Evolutionary conservation across 92 coral and sea anemone species (phyloP), one percentile per base, ranked within the genome.

Genomic region (Umimayanthus kanabou): DNA sequence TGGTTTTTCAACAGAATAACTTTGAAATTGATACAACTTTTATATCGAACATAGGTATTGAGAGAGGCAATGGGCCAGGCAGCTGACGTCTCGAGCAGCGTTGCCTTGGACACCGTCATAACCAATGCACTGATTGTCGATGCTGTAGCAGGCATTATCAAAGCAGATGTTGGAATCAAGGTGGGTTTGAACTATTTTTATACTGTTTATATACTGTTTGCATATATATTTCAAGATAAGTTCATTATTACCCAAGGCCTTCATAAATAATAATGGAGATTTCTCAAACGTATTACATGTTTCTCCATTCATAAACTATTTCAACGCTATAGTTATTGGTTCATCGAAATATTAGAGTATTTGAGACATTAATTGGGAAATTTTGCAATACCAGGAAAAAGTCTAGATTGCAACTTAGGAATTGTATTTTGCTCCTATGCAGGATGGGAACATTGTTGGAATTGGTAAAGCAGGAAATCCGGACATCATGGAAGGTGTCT

Each of bases 31-130:
- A 2, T 23, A 3, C 69, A 20, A 61, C 26, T 22, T 33, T 33
- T 33, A 33, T 61, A 53, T 61, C 22, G 26, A 61, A 61, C 22
- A 22, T 76, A 92, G 95, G 95, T 92, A 64, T 81, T 92, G 72
- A 66, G 95, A 50, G 95, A 92, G 79, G 93, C 93, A 26, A 92
- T 92, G 95, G 95, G 95, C 8, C 95, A 92, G 80, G 95, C 95
- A 33, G 91, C 95, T 43, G 71, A 87, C 84, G 93, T 90, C 9
- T 74, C 89, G 61, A 88, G 80, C 74, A 13, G 85, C 45, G 89
- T 85, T 64, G 91, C 93, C 7, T 84, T 92, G 89, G 95, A 92
- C 69, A 92, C 95, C 9, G 95, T 92, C 30, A 92, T 92, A 53
- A 92, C 95, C 9, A 92, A 92, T 73, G 95, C 95, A 1, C 95